Evolutionary conservation across 2,113 vertebrate species (phyloP).

Genomic region (Sinocyclocheilus grahami): DNA sequence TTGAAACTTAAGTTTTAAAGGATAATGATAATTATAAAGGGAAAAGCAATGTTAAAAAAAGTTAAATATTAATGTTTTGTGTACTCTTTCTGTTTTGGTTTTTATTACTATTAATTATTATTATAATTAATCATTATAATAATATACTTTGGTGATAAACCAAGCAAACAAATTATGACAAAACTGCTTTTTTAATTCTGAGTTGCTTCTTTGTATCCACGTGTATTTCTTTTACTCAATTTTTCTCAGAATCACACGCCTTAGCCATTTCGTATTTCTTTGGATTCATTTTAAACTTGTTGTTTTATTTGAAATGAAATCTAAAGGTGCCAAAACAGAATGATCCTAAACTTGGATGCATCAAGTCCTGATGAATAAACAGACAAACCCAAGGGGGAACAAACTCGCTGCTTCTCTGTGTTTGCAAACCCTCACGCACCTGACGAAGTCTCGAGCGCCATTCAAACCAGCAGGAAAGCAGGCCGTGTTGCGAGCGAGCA

Average conservation of each 20-base stretch:
- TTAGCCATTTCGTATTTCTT: slow-evolving; percentile 73
- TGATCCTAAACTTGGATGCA: slow-evolving; percentile 80
- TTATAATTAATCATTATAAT: slow-evolving; percentile 58
- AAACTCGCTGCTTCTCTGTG: slow-evolving; percentile 64
- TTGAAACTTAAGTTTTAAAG: slow-evolving; percentile 79
- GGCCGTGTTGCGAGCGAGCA: slow-evolving; percentile 27
- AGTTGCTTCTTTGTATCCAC: slow-evolving; percentile 71
- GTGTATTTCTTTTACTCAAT: slow-evolving; percentile 66
- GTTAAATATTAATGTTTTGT: slow-evolving; percentile 75
- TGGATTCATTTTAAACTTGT: slow-evolving; percentile 71
- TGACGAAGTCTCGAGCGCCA: slow-evolving; percentile 4
- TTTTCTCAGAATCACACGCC: slow-evolving; percentile 77
- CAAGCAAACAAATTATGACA: slow-evolving; percentile 68
- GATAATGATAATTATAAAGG: slow-evolving; percentile 74
- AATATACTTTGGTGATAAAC: slow-evolving; percentile 66
- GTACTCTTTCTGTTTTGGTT: slow-evolving; percentile 66
- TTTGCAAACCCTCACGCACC: slow-evolving; percentile 51
- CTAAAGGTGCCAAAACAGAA: slow-evolving; percentile 83
- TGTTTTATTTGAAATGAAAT: slow-evolving; percentile 77
- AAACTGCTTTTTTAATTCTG: slow-evolving; percentile 72
- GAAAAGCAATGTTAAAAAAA: slow-evolving; percentile 71
- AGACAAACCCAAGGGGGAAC: slow-evolving; percentile 75
- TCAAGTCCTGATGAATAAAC: slow-evolving; percentile 81
- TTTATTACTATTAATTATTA: slow-evolving; percentile 60
- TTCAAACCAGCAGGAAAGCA: slow-evolving; percentile 28